Evolutionary conservation across 2,888 invertebrate species (phyloP), one percentile per base, ranked within the genome.

Genomic region (Sceliomorpha sp.): DNA sequence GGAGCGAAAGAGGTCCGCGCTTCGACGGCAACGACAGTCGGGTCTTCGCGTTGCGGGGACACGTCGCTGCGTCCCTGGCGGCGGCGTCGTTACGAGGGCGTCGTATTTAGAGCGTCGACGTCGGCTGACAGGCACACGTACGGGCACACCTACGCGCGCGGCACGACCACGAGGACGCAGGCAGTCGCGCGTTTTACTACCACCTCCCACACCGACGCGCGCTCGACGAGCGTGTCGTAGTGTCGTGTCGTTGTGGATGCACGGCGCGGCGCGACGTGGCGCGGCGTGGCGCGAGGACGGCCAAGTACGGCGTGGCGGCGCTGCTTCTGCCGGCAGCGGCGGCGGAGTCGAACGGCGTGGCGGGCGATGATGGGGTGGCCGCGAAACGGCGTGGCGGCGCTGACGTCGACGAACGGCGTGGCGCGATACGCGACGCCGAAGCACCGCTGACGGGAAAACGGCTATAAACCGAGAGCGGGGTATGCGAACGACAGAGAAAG

Each of bases 41-140:
- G 69, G 55, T 44, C 60, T 72, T 69, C 64, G 66, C 70, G 58
- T 70, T 58, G 64, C 63, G 44, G 66, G 47, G 62, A 50, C 60
- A 63, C 58, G 67, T 72, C 66, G 75, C 75, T 76, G 76, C 74
- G 79, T 84, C 83, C 80, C 84, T 76, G 84, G 83, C 81, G 84
- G 83, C 81, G 80, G 82, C 83, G 79, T 84, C 83, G 82, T 84
- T 84, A 83, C 81, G 83, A 81, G 83, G 84, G 81, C 84, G 83
- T 81, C 83, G 81, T 83, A 79, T 83, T 85, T 83, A 83, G 80
- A 81, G 80, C 83, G 80, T 81, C 82, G 81, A 82, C 80, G 82
- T 77, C 75, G 74, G 74, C 74, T 66, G 77, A 77, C 75, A 76
- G 73, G 62, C 74, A 70, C 70, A 39, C 71, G 64, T 50, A 60